Evolutionary conservation across 2,113 vertebrate species (phyloP).

Genomic region (Cyprinodon tularosa): DNA sequence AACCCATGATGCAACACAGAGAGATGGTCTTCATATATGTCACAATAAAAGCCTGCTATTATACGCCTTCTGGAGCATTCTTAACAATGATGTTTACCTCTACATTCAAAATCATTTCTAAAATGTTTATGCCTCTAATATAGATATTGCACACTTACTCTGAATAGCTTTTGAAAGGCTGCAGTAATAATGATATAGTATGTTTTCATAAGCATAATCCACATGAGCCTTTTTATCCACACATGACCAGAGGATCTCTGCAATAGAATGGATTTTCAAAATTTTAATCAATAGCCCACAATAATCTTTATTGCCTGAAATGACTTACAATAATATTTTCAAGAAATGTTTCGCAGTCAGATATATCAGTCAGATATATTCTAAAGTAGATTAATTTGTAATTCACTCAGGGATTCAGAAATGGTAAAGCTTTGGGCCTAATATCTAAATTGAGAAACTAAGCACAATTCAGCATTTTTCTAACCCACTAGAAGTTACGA

Average conservation of each 20-base stretch:
- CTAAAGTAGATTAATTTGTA: neutral
- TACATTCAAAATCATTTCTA: neutral
- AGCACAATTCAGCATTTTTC: neutral
- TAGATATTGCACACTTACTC: neutral
- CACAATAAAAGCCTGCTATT: neutral
- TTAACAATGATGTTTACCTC: neutral
- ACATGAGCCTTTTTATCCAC: neutral
- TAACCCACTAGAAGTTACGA: neutral
- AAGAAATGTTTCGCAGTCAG: neutral
- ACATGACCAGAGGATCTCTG: neutral
- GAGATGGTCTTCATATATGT: conserved; percentile 4
- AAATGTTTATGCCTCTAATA: neutral
- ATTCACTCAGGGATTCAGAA: neutral
- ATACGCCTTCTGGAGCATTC: neutral
- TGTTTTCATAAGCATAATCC: too few relatives aligned
- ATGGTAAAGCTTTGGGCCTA: neutral
- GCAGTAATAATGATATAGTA: neutral
- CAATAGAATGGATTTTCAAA: neutral
- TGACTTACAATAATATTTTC: neutral
- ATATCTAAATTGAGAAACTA: neutral
- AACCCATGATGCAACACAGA: conserved; percentile 6
- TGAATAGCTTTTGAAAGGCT: neutral
- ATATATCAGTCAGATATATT: neutral
- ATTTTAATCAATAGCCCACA: neutral
- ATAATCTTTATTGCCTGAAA: neutral